Percentiles rank a stretch among this genome's conserved stretches.
phyloP scores from a whole-genome alignment of 2,888 invertebrate genomes.

The Orthosia cruda region DNA sequence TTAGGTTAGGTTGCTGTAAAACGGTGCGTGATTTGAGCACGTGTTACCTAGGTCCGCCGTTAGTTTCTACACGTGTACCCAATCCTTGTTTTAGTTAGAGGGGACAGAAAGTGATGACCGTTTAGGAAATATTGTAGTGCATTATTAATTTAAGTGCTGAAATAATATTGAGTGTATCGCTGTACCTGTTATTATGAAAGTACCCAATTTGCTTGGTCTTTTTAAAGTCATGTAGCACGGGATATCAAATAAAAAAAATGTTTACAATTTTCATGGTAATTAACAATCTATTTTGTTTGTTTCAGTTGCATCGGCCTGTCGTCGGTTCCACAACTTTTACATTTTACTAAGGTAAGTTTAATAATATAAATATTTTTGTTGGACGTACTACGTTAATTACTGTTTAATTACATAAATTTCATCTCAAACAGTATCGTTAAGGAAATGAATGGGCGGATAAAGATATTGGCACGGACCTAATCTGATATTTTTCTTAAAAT shows the following conservation, averaged over 20 bases:
- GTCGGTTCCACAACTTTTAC: constrained; percentile 33
- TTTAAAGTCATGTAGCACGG: too few species aligned
- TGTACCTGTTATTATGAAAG: not conserved
- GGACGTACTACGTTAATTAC: not conserved
- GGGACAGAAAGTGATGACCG: not conserved
- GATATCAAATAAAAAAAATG: not conserved
- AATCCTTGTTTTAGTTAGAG: not conserved
- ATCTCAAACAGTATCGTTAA: not conserved
- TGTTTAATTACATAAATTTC: not conserved
- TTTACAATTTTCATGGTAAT: not conserved
- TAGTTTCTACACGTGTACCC: constrained; percentile 15
- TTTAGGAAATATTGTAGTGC: not conserved
- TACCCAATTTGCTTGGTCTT: not conserved
- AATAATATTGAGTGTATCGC: not conserved
- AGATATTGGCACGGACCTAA: not conserved
- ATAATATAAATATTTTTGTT: not conserved
- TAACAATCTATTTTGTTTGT: constrained; percentile 48
- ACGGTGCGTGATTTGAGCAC: not conserved
- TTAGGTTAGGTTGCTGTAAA: not conserved
- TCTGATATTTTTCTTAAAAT: constrained; percentile 13
- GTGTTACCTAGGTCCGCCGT: not conserved
- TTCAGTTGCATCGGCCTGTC: constrained; percentile 52
- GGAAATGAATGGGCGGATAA: not conserved
- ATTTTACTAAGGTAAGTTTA: constrained; percentile 60
- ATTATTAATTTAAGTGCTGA: not conserved